Percentiles rank a stretch among this genome's conserved stretches.
These are phyloP conservation scores for Abrostola triplasia DNA, from an alignment of 2,888 invertebrate species.

Conservation along the genomic window DNA sequence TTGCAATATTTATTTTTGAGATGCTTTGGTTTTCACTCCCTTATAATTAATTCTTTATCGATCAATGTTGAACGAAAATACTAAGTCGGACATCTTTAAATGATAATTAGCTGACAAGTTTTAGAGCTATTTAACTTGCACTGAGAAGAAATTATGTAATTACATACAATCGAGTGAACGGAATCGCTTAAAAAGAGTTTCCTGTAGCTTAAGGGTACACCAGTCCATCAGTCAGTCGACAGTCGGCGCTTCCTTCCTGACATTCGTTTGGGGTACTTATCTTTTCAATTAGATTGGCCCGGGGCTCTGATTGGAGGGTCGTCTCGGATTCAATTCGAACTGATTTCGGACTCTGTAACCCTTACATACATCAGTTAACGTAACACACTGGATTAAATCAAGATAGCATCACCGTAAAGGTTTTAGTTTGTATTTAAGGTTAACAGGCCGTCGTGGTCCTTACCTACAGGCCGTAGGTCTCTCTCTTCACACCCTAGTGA, in stretches of 20 bases:
- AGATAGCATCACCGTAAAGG: neutral
- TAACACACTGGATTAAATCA: constrained; percentile 17
- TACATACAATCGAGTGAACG: neutral
- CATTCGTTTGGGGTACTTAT: constrained; percentile 10
- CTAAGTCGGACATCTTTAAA: too few species aligned
- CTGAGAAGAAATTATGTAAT: too few species aligned
- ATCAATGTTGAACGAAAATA: too few species aligned
- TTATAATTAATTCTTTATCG: too few species aligned
- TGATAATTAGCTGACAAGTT: too few species aligned
- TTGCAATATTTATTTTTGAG: neutral
- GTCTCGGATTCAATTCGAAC: constrained; percentile 17
- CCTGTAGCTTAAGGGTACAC: neutral
- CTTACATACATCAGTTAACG: constrained; percentile 4
- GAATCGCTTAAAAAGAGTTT: neutral
- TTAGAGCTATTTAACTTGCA: too few species aligned
- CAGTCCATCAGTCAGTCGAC: constrained; percentile 2
- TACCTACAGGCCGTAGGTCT: too few species aligned
- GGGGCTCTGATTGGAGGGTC: constrained; percentile 17
- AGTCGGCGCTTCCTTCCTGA: constrained; percentile 6
- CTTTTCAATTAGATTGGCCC: constrained; percentile 19
- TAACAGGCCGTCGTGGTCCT: too few species aligned
- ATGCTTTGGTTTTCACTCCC: too few species aligned
- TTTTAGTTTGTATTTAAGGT: too few species aligned
- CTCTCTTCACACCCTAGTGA: too few species aligned
- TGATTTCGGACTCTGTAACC: constrained; percentile 2